phyloP scores from a whole-genome alignment of 2,797 vertebrate species.

The Mus caroli region DNA sequence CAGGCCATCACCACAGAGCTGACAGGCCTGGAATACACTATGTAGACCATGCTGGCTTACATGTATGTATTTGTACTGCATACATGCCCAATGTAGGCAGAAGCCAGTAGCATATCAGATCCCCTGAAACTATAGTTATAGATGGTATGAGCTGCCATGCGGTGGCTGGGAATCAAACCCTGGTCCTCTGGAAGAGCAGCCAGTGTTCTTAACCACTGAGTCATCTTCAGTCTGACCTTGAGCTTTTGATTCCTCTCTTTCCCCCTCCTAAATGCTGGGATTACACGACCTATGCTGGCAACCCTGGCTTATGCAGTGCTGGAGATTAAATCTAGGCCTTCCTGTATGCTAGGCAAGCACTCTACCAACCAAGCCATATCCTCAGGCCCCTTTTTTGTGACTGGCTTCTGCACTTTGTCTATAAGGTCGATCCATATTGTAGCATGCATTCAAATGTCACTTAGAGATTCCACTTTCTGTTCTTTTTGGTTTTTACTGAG shows the following conservation, averaged over 20 bases:
- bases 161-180: not conserved
- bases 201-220: not conserved
- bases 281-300: not conserved
- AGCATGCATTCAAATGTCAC: not conserved
- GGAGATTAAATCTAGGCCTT: not conserved
- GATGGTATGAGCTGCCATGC: not conserved
- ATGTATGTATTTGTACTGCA: not conserved
- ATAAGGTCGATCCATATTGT: not conserved
- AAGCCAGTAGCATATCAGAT: not conserved
- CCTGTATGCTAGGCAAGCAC: not conserved
- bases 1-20: not conserved
- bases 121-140: not conserved
- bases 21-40: not conserved
- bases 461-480: not conserved
- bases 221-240: not conserved
- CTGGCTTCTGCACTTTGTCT: not conserved
- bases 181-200: not conserved
- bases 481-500: not conserved
- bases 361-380: not conserved
- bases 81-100: not conserved
- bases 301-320: not conserved
- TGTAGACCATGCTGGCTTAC: not conserved
- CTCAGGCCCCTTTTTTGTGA: not conserved
- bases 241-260: not conserved
- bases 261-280: not conserved